These are phyloP conservation scores for Macrophya alboannulata DNA, from an alignment of 2,888 invertebrate species.

Conservation along the genomic window DNA sequence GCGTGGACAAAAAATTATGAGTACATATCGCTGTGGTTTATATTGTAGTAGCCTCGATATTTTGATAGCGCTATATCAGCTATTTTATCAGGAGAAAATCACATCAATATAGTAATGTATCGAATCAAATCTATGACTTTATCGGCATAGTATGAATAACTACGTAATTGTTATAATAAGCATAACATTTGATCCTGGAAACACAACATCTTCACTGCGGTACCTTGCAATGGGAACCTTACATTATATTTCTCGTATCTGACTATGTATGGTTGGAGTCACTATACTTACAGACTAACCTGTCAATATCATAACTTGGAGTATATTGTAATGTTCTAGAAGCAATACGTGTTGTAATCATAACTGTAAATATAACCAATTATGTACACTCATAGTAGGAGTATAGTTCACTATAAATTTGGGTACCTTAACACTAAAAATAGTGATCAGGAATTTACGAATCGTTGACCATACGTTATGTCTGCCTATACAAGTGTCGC, in stretches of 20 bases:
- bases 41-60: neutral
- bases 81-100: neutral
- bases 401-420: too few species aligned
- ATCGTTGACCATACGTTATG: too few species aligned
- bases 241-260: neutral
- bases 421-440: too few species aligned
- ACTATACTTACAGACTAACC: neutral
- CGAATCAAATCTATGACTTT: neutral
- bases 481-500: too few species aligned
- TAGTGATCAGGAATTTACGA: too few species aligned
- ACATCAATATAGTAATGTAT: neutral
- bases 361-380: too few species aligned
- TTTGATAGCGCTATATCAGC: neutral
- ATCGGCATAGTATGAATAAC: neutral
- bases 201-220: neutral
- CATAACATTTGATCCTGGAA: neutral
- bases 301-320: neutral
- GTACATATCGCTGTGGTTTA: neutral
- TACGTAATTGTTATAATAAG: neutral
- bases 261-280: neutral
- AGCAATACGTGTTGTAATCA: too few species aligned
- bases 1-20: neutral
- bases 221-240: neutral
- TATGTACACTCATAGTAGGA: too few species aligned
- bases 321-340: neutral